phyloP scores from a whole-genome alignment of 2,113 vertebrate species.

The Hiodon alosoides region DNA sequence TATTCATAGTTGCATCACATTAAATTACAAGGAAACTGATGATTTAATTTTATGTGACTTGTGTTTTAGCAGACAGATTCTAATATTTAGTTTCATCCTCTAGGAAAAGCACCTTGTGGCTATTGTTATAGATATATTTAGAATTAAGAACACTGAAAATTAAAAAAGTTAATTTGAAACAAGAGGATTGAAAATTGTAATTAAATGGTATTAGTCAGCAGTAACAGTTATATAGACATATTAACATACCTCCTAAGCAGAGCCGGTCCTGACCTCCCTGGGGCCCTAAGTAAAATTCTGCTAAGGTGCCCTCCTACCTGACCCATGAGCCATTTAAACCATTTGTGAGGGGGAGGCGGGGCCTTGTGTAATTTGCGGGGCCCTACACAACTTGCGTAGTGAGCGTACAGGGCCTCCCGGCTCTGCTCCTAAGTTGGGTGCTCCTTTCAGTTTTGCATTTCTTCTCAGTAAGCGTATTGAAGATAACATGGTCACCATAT shows the following conservation, averaged over 20 bases:
- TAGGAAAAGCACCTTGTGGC: slow-evolving; percentile 8
- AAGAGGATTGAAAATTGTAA: background rate
- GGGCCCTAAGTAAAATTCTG: too few relatives aligned
- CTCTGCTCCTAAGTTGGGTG: background rate
- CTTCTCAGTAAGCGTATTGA: background rate
- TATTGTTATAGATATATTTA: slow-evolving; percentile 19
- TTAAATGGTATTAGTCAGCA: background rate
- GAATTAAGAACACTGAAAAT: background rate
- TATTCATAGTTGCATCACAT: too few relatives aligned
- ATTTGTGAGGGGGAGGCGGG: too few relatives aligned
- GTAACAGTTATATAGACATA: background rate
- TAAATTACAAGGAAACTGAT: too few relatives aligned
- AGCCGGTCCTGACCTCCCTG: too few relatives aligned
- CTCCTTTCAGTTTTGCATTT: background rate
- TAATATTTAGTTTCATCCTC: background rate
- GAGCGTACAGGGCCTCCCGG: too few relatives aligned
- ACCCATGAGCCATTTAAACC: too few relatives aligned
- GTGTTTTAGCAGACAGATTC: background rate
- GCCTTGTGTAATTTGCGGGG: too few relatives aligned
- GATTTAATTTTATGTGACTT: too few relatives aligned
- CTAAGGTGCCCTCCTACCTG: too few relatives aligned
- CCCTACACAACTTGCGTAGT: too few relatives aligned
- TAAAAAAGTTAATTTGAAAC: background rate
- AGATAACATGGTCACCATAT: slow-evolving; percentile 21
- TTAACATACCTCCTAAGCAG: background rate